Percentiles rank a stretch among this genome's conserved stretches.
Conservation (phyloP, 2,888 invertebrate genomes). For the Lingula anatina region DNA sequence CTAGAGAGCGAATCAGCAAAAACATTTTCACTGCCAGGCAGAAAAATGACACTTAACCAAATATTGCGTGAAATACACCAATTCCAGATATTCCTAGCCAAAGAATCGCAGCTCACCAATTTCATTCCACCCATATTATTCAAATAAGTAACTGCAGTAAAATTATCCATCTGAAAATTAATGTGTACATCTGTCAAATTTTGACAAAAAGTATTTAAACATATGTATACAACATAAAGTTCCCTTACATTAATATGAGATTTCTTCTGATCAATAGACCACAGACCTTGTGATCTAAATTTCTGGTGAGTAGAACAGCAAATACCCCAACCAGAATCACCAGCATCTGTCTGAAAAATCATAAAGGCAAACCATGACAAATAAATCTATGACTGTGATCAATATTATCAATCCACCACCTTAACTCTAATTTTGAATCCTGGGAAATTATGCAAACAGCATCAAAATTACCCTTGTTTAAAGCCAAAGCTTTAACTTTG, state of each 20-base stretch:
- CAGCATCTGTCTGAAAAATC: constrained; percentile 1
- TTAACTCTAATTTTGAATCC: neutral
- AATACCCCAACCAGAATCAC: constrained; percentile 1
- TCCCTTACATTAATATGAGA: no score
- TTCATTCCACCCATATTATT: constrained; percentile 5
- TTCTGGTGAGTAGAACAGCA: no score
- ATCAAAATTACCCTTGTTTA: constrained; percentile 1
- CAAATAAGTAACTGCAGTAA: neutral
- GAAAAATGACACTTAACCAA: neutral
- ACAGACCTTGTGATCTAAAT: no score
- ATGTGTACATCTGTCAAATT: neutral
- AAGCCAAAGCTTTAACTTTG: neutral
- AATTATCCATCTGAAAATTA: neutral
- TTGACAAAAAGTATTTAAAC: neutral
- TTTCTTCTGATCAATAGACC: no score
- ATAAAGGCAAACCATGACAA: neutral
- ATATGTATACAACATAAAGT: no score
- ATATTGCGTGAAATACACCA: constrained; percentile 2
- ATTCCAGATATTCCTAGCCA: constrained; percentile 2
- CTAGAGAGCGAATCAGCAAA: constrained; percentile 3
- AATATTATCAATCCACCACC: constrained; percentile 3
- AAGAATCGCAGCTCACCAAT: neutral
- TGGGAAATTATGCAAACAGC: neutral
- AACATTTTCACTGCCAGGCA: neutral
- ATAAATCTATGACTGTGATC: neutral